phyloP scores from a whole-genome alignment of 2,888 invertebrate species.

The Parasteatoda lunata region DNA sequence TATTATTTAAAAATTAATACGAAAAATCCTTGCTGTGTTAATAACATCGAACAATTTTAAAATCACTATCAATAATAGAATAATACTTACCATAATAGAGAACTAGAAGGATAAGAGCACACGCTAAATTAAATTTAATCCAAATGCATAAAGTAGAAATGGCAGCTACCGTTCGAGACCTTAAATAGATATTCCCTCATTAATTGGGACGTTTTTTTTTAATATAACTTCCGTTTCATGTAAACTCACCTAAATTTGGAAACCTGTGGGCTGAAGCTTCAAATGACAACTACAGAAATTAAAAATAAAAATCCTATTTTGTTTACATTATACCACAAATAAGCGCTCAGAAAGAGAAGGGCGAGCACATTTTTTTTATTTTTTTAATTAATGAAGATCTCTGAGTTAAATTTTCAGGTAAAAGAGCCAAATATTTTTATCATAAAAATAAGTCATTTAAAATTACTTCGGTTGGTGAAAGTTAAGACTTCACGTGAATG shows the following conservation, averaged over 20 bases:
- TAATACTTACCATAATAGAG: conserved; percentile 38
- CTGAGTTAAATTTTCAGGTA: not conserved
- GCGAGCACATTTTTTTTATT: conserved; percentile 32
- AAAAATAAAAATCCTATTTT: conserved; percentile 19
- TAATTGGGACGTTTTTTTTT: conserved; percentile 50
- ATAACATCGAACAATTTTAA: not conserved
- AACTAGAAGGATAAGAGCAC: not conserved
- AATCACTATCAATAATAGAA: not conserved
- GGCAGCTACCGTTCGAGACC: not conserved
- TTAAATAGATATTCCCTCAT: conserved; percentile 53
- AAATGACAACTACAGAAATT: conserved; percentile 42
- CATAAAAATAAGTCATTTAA: too few species aligned
- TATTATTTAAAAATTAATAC: not conserved
- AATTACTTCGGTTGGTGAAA: too few species aligned
- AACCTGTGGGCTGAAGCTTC: conserved; percentile 55
- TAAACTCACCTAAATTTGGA: conserved; percentile 67
- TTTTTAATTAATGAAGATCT: not conserved
- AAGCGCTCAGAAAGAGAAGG: conserved; percentile 1
- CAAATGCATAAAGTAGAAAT: conserved; percentile 12
- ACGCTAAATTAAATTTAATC: conserved; percentile 16
- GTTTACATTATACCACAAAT: conserved; percentile 48
- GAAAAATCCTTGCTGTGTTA: not conserved
- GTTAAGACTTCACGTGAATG: too few species aligned
- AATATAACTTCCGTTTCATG: conserved; percentile 49
- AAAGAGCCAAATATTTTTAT: too few species aligned